phyloP scores from a whole-genome alignment of 2,113 vertebrate genomes.

The Archocentrus centrarchus region DNA sequence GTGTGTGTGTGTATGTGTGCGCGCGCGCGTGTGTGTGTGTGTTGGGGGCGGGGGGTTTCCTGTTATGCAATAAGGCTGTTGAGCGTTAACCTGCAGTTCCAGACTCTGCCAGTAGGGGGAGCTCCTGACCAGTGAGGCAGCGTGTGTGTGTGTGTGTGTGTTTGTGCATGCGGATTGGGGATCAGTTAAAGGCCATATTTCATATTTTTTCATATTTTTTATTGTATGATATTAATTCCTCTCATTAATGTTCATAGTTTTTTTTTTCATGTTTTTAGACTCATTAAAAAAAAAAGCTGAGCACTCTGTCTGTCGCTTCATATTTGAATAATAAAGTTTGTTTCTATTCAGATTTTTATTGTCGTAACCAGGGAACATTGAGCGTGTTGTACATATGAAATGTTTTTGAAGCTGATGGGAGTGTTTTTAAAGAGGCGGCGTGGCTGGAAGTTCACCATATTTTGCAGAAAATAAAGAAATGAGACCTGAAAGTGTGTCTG shows the following conservation, averaged over 20 bases:
- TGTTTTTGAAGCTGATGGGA: slow-evolving; percentile 75
- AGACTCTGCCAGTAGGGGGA: slow-evolving; percentile 67
- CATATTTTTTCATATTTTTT: slow-evolving; percentile 72
- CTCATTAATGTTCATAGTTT: slow-evolving; percentile 59
- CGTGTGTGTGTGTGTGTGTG: neutral
- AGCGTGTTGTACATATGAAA: slow-evolving; percentile 75
- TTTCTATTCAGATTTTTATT: slow-evolving; percentile 65
- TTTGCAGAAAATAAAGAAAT: slow-evolving; percentile 81
- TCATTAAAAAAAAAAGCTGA: slow-evolving; percentile 4
- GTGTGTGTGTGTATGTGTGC: neutral
- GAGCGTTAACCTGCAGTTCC: slow-evolving; percentile 55
- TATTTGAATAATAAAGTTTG: slow-evolving; percentile 70
- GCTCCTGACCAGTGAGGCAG: slow-evolving; percentile 70
- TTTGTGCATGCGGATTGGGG: slow-evolving; percentile 34
- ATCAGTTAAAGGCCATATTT: slow-evolving; percentile 78
- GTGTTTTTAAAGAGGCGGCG: slow-evolving; percentile 69
- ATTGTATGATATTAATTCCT: slow-evolving; percentile 60
- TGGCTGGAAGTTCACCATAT: slow-evolving; percentile 74
- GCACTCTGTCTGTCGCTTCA: slow-evolving; percentile 18
- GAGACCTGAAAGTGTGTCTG: slow-evolving; percentile 26
- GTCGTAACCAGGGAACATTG: slow-evolving; percentile 77
- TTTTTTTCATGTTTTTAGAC: slow-evolving; percentile 20
- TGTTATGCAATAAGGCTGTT: slow-evolving; percentile 56
- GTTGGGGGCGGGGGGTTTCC: neutral
- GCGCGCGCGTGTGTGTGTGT: neutral